phyloP scores from a whole-genome alignment of 2,888 invertebrate genomes.

The Phyto melanocephala region DNA sequence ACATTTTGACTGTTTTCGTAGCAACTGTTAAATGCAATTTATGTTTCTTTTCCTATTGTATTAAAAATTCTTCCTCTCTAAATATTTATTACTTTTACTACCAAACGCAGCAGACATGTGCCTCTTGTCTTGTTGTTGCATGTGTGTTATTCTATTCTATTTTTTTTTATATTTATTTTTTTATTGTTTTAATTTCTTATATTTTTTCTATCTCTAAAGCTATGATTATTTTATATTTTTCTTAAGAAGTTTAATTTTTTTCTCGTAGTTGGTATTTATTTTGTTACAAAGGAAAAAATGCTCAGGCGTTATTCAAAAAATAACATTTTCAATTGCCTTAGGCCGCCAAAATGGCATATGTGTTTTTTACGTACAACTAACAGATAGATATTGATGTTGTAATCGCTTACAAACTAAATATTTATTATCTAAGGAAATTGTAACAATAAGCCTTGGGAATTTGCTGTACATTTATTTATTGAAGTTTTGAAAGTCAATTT shows the following conservation, averaged over 20 bases:
- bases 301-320: conserved; percentile 15
- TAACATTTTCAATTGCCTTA: conserved; percentile 26
- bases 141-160: background rate
- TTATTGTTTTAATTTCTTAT: background rate
- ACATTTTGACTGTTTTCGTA: conserved; percentile 28
- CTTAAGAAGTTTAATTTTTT: background rate
- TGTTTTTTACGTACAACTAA: background rate
- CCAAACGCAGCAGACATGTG: conserved; percentile 40
- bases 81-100: conserved; percentile 52
- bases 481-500: conserved; percentile 1
- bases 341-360: conserved; percentile 31
- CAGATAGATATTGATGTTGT: conserved; percentile 6
- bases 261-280: background rate
- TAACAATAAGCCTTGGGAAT: conserved; percentile 3
- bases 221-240: conserved; percentile 1
- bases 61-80: conserved; percentile 24
- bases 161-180: background rate
- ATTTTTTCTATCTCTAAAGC: background rate
- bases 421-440: conserved; percentile 15
- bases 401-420: conserved; percentile 9
- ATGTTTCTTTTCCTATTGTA: conserved; percentile 10
- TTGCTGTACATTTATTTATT: background rate
- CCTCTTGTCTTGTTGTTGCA: conserved; percentile 45
- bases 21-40: conserved; percentile 49
- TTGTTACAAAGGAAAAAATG: conserved; percentile 20